Evolutionary conservation across 2,797 vertebrate genomes (phyloP).

Genomic region (Apodemus agrarius): DNA sequence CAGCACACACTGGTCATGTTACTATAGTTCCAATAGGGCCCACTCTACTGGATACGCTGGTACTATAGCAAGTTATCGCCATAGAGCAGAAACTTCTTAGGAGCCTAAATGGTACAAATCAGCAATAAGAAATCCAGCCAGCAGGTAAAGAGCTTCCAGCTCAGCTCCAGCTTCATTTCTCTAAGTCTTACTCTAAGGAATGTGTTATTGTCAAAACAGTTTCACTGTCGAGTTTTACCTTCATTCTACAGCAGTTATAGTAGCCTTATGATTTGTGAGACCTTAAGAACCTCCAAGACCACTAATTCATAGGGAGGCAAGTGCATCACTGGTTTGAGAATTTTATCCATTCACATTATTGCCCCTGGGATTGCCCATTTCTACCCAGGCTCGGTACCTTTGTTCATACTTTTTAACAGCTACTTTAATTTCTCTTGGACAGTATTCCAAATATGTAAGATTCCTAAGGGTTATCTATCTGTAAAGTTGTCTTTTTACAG

Average conservation of each 20-base stretch:
- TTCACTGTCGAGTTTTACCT: background rate
- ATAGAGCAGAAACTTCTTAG: background rate
- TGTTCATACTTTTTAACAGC: background rate
- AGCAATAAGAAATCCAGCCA: background rate
- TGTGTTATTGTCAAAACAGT: too few relatives aligned
- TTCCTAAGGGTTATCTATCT: background rate
- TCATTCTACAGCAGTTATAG: background rate
- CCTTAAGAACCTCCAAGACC: background rate
- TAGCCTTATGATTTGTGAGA: background rate
- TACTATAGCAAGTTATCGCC: background rate
- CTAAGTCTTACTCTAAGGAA: background rate
- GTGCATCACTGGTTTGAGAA: background rate
- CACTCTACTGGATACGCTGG: background rate
- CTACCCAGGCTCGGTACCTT: too few relatives aligned
- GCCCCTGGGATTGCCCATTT: background rate
- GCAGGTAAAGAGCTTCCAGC: background rate
- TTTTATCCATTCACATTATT: background rate
- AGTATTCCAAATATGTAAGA: background rate
- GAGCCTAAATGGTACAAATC: background rate
- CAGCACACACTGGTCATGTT: background rate
- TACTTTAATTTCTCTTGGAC: background rate
- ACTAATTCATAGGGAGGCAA: background rate
- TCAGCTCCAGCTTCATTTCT: background rate
- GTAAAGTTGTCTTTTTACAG: background rate
- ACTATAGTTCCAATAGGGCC: background rate